phyloP scores from a whole-genome alignment of 2,888 invertebrate genomes.

The Petrolisthes cinctipes region DNA sequence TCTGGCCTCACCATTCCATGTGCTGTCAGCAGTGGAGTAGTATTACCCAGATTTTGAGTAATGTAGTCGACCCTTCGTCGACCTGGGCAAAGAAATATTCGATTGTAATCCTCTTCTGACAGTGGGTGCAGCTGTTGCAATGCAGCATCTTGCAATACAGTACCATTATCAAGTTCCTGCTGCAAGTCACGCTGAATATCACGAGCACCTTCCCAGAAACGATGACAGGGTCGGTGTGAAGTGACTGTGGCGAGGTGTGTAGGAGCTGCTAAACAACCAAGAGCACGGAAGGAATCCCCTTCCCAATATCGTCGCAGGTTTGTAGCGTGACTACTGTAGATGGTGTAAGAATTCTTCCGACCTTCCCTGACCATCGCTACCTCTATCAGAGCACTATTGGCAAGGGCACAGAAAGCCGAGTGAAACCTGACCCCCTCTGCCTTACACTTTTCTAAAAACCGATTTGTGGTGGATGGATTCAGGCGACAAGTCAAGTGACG shows the following conservation, averaged over 20 bases:
- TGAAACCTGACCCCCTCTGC: constrained; percentile 41
- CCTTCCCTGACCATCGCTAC: constrained; percentile 28
- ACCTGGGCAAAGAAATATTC: not conserved
- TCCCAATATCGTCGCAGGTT: constrained; percentile 54
- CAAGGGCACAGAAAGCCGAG: constrained; percentile 47
- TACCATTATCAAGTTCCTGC: not conserved
- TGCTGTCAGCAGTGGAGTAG: constrained; percentile 19
- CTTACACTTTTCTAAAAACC: constrained; percentile 13
- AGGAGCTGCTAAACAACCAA: constrained; percentile 39
- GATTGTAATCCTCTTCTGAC: not conserved
- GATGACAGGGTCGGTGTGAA: not conserved
- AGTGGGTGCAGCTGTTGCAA: not conserved
- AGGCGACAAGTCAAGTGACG: not conserved
- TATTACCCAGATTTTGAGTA: constrained; percentile 24
- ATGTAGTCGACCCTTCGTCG: constrained; percentile 3
- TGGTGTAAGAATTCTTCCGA: constrained; percentile 12
- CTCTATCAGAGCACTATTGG: constrained; percentile 44
- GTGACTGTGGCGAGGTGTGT: constrained; percentile 3
- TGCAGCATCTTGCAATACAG: constrained; percentile 10
- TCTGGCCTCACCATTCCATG: not conserved
- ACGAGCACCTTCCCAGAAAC: constrained; percentile 53
- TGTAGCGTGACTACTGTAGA: constrained; percentile 45
- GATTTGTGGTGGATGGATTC: not conserved
- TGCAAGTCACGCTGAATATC: constrained; percentile 13
- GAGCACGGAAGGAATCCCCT: not conserved